phyloP scores from a whole-genome alignment of 2,113 vertebrate genomes.

The Lamprotornis superbus region DNA sequence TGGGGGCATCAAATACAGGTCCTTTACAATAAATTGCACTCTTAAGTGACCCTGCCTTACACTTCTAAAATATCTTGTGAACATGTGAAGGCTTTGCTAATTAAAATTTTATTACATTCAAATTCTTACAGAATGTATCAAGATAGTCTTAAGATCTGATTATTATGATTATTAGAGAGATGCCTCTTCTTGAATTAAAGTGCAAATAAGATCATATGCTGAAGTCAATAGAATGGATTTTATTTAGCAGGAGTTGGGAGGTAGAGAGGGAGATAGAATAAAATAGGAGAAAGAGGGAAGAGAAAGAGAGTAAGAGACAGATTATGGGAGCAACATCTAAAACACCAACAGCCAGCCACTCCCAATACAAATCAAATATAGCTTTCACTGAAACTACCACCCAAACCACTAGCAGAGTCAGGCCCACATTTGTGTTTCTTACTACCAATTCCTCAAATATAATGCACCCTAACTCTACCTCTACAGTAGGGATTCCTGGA shows the following conservation, averaged over 20 bases:
- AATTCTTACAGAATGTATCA: not conserved
- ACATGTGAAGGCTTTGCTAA: not conserved
- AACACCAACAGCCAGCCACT: not conserved
- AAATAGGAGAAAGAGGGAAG: not conserved
- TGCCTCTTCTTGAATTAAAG: not conserved
- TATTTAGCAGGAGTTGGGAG: not conserved
- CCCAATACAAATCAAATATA: not conserved
- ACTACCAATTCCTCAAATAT: not conserved
- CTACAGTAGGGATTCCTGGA: not conserved
- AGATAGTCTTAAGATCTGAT: not conserved
- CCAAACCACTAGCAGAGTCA: not conserved
- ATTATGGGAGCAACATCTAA: not conserved
- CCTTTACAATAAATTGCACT: constrained; percentile 25
- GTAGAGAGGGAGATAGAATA: not conserved
- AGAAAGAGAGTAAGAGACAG: not conserved
- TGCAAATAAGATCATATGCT: not conserved
- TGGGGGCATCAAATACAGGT: not conserved
- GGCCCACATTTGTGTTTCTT: not conserved
- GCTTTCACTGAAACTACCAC: not conserved
- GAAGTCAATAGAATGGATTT: not conserved
- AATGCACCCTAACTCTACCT: not conserved
- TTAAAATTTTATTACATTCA: not conserved
- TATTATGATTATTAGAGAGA: not conserved
- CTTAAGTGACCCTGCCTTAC: not conserved
- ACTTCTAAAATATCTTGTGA: not conserved